These are phyloP conservation scores for Drosophila antonietae DNA, from an alignment of 2,888 invertebrate genomes.

Conservation along the genomic window DNA sequence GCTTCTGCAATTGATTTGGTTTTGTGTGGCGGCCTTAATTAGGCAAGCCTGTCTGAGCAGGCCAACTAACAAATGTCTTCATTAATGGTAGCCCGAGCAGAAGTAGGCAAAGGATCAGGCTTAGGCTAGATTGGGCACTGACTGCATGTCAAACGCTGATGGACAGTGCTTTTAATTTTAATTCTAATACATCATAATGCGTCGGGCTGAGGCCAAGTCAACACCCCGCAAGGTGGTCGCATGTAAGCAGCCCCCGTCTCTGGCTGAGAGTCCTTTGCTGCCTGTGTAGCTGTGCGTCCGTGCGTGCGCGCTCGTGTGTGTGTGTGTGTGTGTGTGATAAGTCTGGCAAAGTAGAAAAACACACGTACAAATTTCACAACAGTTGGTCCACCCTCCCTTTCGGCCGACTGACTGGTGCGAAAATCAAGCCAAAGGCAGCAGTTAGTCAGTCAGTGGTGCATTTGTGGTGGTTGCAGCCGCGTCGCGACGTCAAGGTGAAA, in stretches of 20 bases:
- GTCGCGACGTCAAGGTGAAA: constrained; percentile 72
- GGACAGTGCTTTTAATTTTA: constrained; percentile 80
- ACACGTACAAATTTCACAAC: constrained; percentile 74
- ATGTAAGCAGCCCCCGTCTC: not conserved
- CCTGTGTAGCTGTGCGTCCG: constrained; percentile 37
- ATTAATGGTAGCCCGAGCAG: constrained; percentile 66
- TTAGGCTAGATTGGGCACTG: not conserved
- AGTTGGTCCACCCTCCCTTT: constrained; percentile 55
- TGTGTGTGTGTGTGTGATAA: constrained; percentile 70
- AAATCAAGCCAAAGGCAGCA: constrained; percentile 58
- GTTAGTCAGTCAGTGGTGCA: constrained; percentile 8
- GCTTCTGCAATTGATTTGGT: constrained; percentile 8
- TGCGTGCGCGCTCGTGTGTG: constrained; percentile 70
- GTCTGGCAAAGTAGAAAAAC: constrained; percentile 63
- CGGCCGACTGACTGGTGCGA: constrained; percentile 54
- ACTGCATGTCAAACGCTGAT: constrained; percentile 58
- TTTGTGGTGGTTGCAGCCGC: constrained; percentile 46
- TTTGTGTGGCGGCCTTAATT: constrained; percentile 58
- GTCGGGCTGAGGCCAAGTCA: constrained; percentile 54
- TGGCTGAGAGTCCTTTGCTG: not conserved
- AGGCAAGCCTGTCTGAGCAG: constrained; percentile 19
- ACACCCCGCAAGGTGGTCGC: constrained; percentile 59
- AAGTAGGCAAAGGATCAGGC: not conserved
- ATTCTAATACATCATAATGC: constrained; percentile 83
- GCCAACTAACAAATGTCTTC: constrained; percentile 56